A percentile compares a stretch with the other conserved stretches of the same genome.
These are phyloP conservation scores for Saturnia pavonia DNA, from an alignment of 2,888 invertebrate species.

Conservation along the genomic window DNA sequence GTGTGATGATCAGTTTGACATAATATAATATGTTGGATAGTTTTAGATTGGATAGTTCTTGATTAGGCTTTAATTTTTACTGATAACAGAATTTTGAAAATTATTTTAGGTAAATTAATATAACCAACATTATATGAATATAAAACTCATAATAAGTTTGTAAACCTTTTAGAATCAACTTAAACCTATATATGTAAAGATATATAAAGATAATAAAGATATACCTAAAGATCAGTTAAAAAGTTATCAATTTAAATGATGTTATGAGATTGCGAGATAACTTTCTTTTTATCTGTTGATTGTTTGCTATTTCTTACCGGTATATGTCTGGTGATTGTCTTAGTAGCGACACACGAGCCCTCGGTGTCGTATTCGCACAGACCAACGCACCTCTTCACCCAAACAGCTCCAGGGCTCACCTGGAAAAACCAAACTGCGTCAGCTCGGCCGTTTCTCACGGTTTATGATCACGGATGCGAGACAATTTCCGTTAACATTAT, in stretches of 20 bases:
- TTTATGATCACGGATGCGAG: constrained; percentile 7
- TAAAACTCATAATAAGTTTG: too few relatives aligned
- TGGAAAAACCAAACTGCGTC: constrained; percentile 50
- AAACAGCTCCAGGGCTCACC: constrained; percentile 70
- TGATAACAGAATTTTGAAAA: background rate
- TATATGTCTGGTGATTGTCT: constrained; percentile 53
- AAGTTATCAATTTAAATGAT: background rate
- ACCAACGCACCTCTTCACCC: constrained; percentile 74
- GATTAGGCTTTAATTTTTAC: background rate
- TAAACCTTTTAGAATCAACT: too few relatives aligned
- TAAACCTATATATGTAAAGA: too few relatives aligned
- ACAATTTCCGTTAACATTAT: constrained; percentile 10
- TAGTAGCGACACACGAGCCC: constrained; percentile 61
- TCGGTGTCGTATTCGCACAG: constrained; percentile 63
- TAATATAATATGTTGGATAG: background rate
- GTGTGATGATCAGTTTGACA: constrained; percentile 23
- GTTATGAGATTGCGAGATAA: background rate
- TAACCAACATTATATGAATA: too few relatives aligned
- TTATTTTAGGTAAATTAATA: too few relatives aligned
- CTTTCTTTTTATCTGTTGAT: background rate
- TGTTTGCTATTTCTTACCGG: constrained; percentile 56
- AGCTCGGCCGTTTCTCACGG: constrained; percentile 15
- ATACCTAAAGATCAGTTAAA: background rate
- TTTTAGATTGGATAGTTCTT: background rate
- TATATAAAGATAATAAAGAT: too few relatives aligned